phyloP scores from a whole-genome alignment of 2,113 vertebrate genomes.

The Oxyura jamaicensis region DNA sequence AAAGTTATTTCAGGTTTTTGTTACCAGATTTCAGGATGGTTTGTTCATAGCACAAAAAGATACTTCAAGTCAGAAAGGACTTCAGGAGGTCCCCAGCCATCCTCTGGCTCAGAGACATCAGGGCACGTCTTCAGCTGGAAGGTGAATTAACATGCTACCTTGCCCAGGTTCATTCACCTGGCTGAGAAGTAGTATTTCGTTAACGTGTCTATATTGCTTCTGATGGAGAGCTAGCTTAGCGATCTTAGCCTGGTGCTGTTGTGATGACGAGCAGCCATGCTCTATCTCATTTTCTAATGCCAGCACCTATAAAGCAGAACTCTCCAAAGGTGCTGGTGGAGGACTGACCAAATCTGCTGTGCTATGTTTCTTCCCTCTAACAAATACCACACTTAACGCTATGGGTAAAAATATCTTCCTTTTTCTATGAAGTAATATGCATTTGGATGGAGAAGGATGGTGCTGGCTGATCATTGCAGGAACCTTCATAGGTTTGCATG shows the following conservation, averaged over 20 bases:
- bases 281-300: background rate
- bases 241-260: accelerated
- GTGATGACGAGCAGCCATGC: background rate
- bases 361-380: background rate
- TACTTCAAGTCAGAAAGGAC: background rate
- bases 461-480: background rate
- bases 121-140: background rate
- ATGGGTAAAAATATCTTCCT: background rate
- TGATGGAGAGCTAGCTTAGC: background rate
- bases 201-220: background rate
- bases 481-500: background rate
- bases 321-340: background rate
- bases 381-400: background rate
- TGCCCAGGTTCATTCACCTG: background rate
- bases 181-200: background rate
- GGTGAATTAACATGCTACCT: background rate
- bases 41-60: background rate
- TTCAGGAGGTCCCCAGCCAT: background rate
- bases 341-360: background rate
- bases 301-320: background rate
- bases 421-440: background rate
- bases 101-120: background rate
- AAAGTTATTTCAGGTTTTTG: background rate
- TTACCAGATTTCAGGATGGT: background rate
- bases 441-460: background rate